Evolutionary conservation across 2,888 invertebrate genomes (phyloP), one percentile per base, ranked within the genome.

Genomic region (Lordiphosa fenestrarum): DNA sequence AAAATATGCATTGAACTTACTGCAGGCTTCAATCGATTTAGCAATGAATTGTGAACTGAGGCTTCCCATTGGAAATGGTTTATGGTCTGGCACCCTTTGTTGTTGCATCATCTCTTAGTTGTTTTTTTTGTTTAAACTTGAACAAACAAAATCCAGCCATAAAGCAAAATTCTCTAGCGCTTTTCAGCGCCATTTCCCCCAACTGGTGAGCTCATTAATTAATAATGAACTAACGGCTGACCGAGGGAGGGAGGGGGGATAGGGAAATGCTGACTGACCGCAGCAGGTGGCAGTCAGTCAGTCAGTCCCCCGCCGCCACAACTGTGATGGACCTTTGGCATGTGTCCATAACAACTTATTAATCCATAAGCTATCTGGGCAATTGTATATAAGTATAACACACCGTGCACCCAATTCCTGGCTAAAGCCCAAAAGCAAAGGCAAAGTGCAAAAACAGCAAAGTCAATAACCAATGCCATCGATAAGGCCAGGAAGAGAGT

Each of bases 391-490:
- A 25, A 35, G 21, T 37, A 30, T 9, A 3, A 30, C 3, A 30
- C 30, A 30, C 30, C 3, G 7, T 30, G 30, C 30, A 30, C 36
- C 50, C 13, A 51, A 57, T 41, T 39, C 41, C 40, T 38, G 7
- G 41, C 36, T 23, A 13, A n/a, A 46, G 23, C 21, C 47, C 12
- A 37, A 37, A 35, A 47, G 21, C 39, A 25, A 30, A 44, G 25
- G 49, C 60, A 50, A 68, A 53, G n/a, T 65, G 57, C 59, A 62
- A 62, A 60, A 25, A 2, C 15, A 65, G 70, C 81, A 80, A 85
- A 81, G 80, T 85, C 80, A 81, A 81, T 81, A 85, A 69, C 84
- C 80, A 81, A 84, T 81, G 85, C 85, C 85, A 83, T 71, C 73
- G 77, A 85, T 76, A 85, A 71, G 47, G 63, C 65, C 64, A 81